These are phyloP conservation scores for Engystomops pustulosus DNA, from an alignment of 2,113 vertebrate genomes.

Conservation along the genomic window DNA sequence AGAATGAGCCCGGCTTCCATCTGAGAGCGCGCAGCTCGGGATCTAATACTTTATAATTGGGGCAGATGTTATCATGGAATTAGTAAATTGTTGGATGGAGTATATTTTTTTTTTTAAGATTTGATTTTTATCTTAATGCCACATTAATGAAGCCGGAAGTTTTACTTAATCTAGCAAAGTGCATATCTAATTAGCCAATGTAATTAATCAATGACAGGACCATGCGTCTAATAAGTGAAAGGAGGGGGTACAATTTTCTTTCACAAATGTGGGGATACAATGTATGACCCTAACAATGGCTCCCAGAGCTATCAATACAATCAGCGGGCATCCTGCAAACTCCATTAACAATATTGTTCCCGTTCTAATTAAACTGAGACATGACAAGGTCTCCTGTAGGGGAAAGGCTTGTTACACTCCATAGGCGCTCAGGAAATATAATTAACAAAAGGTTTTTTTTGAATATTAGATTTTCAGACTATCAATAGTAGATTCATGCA, in stretches of 20 bases:
- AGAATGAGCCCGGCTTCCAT: slow-evolving; percentile 41
- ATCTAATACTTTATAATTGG: slow-evolving; percentile 60
- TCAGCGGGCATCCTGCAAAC: not conserved
- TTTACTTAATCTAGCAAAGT: slow-evolving; percentile 55
- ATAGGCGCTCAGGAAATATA: not conserved
- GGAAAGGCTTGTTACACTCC: slow-evolving; percentile 1
- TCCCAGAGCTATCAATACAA: no score
- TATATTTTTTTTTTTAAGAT: slow-evolving; percentile 40
- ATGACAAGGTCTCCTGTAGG: slow-evolving; percentile 1
- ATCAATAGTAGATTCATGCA: not conserved
- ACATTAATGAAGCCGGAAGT: slow-evolving; percentile 54
- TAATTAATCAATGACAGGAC: slow-evolving; percentile 54
- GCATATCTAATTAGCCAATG: slow-evolving; percentile 58
- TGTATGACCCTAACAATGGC: slow-evolving; percentile 31
- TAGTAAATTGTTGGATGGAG: slow-evolving; percentile 48
- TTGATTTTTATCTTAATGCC: slow-evolving; percentile 57
- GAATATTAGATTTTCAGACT: not conserved
- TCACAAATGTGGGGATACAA: slow-evolving; percentile 35
- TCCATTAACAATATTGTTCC: slow-evolving; percentile 36
- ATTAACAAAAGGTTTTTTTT: slow-evolving; percentile 16
- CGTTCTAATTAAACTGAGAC: slow-evolving; percentile 34
- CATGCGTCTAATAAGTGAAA: slow-evolving; percentile 28
- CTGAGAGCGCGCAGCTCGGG: slow-evolving; percentile 26
- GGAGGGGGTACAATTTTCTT: slow-evolving; percentile 35
- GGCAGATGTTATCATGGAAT: slow-evolving; percentile 57